phyloP scores from a whole-genome alignment of 2,113 vertebrate species.

The Sakesphorus luctuosus region DNA sequence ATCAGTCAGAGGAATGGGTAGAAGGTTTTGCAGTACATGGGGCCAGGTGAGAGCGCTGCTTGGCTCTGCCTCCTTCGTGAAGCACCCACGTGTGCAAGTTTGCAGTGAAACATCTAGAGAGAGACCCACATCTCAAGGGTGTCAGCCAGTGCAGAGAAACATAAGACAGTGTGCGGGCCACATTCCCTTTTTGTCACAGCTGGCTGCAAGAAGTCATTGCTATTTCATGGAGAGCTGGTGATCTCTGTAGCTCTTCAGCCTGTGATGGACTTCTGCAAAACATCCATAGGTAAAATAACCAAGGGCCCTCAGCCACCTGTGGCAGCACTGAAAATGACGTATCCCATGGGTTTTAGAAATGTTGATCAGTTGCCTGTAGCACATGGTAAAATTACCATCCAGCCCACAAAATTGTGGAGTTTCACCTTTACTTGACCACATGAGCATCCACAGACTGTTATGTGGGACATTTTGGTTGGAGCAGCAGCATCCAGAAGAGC shows the following conservation, averaged over 20 bases:
- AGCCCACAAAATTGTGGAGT: not conserved
- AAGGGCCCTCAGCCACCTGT: not conserved
- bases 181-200: not conserved
- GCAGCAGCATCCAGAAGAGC: not conserved
- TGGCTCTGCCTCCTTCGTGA: not conserved
- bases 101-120: not conserved
- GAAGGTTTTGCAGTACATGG: rapidly evolving
- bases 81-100: not conserved
- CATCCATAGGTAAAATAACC: not conserved
- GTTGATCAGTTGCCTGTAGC: not conserved
- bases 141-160: not conserved
- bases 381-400: not conserved
- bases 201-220: not conserved
- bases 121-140: not conserved
- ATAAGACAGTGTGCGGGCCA: too few species aligned
- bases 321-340: not conserved
- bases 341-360: not conserved
- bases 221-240: not conserved
- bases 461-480: rapidly evolving
- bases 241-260: not conserved
- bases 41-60: not conserved
- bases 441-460: not conserved
- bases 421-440: not conserved
- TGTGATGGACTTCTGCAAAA: not conserved
- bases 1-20: not conserved